These are phyloP conservation scores for Meleagris gallopavo DNA, from an alignment of 2,113 vertebrate species.

Conservation along the genomic window DNA sequence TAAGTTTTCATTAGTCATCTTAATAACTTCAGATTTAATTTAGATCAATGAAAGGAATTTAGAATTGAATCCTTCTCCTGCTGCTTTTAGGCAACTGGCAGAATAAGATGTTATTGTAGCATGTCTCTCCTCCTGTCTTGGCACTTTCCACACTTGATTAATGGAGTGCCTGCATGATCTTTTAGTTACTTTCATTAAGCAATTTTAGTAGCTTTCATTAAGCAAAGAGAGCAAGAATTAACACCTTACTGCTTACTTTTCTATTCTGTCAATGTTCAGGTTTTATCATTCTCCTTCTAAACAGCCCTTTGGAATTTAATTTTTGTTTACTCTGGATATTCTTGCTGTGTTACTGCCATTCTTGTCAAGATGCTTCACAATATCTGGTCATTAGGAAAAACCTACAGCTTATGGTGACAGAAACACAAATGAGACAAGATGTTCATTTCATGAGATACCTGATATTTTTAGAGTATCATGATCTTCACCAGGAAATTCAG, in stretches of 20 bases:
- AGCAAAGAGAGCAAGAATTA: background rate
- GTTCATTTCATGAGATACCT: background rate
- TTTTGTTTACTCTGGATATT: background rate
- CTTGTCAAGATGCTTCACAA: background rate
- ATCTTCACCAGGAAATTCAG: background rate
- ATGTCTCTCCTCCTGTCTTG: background rate
- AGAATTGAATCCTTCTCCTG: background rate
- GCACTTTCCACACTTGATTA: background rate
- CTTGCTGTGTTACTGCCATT: background rate
- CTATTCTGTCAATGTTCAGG: background rate
- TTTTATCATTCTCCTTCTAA: background rate
- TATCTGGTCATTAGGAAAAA: background rate
- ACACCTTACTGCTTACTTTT: background rate
- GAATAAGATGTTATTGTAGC: background rate
- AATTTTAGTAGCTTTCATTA: background rate
- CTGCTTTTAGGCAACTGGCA: background rate
- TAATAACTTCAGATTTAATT: background rate
- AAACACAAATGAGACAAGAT: background rate
- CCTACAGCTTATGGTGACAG: background rate
- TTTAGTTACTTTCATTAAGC: background rate
- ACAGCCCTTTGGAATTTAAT: background rate
- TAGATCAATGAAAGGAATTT: background rate
- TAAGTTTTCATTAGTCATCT: background rate
- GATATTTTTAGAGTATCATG: background rate
- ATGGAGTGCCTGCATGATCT: background rate